Evolutionary conservation across 1,140 invertebrate species (phyloP).

Genomic region (Drosophila parvula): DNA sequence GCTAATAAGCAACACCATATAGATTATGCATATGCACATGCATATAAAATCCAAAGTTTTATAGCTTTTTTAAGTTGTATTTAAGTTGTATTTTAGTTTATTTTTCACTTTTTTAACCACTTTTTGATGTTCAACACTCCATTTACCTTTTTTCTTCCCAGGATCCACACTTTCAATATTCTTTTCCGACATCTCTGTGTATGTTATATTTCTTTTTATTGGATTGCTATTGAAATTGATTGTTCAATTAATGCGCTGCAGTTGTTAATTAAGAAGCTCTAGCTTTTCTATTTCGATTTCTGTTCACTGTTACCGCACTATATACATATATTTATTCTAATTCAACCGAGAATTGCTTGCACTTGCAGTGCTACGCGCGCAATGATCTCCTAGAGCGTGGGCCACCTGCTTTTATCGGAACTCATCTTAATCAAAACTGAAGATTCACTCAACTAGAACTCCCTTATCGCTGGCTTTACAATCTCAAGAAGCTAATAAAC

Average conservation of each 20-base stretch:
- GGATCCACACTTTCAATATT: constrained; percentile 31
- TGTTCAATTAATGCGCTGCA: constrained; percentile 41
- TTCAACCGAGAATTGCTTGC: constrained; percentile 24
- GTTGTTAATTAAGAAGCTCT: constrained; percentile 30
- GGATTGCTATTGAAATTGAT: constrained; percentile 37
- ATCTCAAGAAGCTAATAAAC: constrained; percentile 40
- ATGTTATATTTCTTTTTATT: constrained; percentile 19
- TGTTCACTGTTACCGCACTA: constrained; percentile 19
- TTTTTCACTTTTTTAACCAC: background rate
- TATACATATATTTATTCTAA: constrained; percentile 11
- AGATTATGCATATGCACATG: background rate
- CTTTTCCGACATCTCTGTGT: constrained; percentile 37
- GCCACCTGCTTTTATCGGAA: constrained; percentile 42
- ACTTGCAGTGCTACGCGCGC: constrained; percentile 25
- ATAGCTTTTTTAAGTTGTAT: too few relatives aligned
- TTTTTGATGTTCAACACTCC: background rate
- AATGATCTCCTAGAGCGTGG: constrained; percentile 30
- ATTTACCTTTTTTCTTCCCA: constrained; percentile 58
- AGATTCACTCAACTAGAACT: constrained; percentile 37
- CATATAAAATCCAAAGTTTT: background rate
- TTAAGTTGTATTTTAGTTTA: background rate
- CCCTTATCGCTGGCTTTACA: constrained; percentile 46
- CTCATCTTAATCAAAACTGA: constrained; percentile 14
- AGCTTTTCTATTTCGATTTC: constrained; percentile 10
- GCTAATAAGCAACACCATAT: background rate